phyloP scores from a whole-genome alignment of 2,797 vertebrate species.

The Paedocypris micromegethes region DNA sequence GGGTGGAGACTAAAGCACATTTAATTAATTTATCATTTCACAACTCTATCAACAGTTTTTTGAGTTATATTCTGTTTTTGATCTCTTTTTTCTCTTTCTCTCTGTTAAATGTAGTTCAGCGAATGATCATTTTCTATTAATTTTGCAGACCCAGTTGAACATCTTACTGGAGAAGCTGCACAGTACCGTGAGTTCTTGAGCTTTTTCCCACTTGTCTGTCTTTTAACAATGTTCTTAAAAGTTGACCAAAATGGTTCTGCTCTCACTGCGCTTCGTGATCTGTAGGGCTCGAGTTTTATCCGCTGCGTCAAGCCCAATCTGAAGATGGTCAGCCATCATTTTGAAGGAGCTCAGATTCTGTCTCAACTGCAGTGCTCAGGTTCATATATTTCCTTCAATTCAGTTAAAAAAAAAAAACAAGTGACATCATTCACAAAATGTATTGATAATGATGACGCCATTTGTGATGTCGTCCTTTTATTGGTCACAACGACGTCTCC shows the following conservation, averaged over 20 bases:
- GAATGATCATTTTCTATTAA: too few relatives aligned
- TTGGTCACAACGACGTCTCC: too few relatives aligned
- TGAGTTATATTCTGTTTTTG: too few relatives aligned
- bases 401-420: too few relatives aligned
- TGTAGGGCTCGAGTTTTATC: slow-evolving; percentile 91
- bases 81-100: too few relatives aligned
- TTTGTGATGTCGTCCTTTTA: too few relatives aligned
- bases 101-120: too few relatives aligned
- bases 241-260: neutral
- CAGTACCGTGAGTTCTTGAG: slow-evolving; percentile 83
- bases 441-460: too few relatives aligned
- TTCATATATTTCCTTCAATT: slow-evolving; percentile 48
- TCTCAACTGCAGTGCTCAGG: slow-evolving; percentile 97
- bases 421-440: too few relatives aligned
- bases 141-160: slow-evolving; percentile 88
- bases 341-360: slow-evolving; percentile 93
- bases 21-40: too few relatives aligned
- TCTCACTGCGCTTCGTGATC: slow-evolving; percentile 2
- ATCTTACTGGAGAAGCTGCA: slow-evolving; percentile 93
- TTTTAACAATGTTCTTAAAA: neutral
- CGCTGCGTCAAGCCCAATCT: slow-evolving; percentile 97
- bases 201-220: neutral
- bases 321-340: slow-evolving; percentile 94
- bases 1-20: too few relatives aligned
- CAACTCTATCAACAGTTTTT: too few relatives aligned